phyloP scores from a whole-genome alignment of 2,113 vertebrate species.

The Tupaia tana region DNA sequence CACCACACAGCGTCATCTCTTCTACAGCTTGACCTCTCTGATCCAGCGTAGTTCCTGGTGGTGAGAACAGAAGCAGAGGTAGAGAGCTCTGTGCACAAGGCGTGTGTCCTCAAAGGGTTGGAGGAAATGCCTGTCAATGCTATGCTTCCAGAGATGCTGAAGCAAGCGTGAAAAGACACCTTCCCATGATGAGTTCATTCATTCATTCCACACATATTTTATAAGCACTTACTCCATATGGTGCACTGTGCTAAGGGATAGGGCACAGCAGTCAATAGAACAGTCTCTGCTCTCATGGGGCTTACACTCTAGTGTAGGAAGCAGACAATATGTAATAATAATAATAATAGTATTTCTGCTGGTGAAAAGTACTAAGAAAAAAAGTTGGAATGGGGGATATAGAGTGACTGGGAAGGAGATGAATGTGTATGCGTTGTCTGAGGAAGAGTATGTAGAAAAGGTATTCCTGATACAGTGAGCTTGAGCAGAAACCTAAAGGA shows the following conservation, averaged over 20 bases:
- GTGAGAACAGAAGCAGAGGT: neutral
- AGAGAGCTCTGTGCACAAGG: rapidly evolving
- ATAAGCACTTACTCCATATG: rapidly evolving
- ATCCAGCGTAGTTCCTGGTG: neutral
- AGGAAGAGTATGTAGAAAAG: neutral
- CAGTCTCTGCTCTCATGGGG: neutral
- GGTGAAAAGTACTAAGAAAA: neutral
- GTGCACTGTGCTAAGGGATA: neutral
- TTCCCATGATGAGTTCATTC: neutral
- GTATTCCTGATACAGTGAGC: neutral
- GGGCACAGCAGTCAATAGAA: neutral
- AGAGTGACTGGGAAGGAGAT: neutral
- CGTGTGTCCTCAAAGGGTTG: neutral
- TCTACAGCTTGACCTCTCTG: neutral
- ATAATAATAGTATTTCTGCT: neutral
- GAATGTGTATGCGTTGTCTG: neutral
- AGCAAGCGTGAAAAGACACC: neutral
- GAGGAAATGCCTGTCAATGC: neutral
- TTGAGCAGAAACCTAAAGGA: neutral
- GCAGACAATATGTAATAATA: neutral
- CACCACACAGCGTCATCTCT: neutral
- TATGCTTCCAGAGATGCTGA: neutral
- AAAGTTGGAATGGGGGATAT: neutral
- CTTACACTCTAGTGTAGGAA: neutral
- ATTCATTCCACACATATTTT: neutral